Conservation (phyloP, 1,140 invertebrate genomes). For the Zaprionus camerounensis region DNA sequence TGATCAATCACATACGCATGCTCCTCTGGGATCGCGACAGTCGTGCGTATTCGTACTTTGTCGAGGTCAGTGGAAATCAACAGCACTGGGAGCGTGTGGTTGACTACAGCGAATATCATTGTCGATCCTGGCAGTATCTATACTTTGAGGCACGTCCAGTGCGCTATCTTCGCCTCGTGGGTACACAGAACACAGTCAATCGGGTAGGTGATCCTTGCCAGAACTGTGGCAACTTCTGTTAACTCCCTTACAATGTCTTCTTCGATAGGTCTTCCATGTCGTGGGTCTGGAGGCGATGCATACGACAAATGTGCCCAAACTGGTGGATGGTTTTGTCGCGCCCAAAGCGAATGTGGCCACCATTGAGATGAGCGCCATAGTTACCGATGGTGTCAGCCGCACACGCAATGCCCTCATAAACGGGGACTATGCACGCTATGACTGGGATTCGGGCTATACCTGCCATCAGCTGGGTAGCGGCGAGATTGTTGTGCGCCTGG, state of each 20-base stretch:
- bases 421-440: slow-evolving; percentile 96
- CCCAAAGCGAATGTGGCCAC: slow-evolving; percentile 97
- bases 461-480: slow-evolving; percentile 99
- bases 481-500: slow-evolving; percentile 96
- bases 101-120: slow-evolving; percentile 95
- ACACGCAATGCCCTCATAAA: slow-evolving; percentile 97
- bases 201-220: slow-evolving; percentile 86
- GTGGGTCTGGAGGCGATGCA: slow-evolving; percentile 96
- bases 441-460: slow-evolving; percentile 99
- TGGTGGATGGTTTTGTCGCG: slow-evolving; percentile 92
- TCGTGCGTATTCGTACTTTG: slow-evolving; percentile 97
- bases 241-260: neutral
- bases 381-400: slow-evolving; percentile 97
- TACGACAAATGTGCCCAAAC: slow-evolving; percentile 89
- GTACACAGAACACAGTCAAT: slow-evolving; percentile 98
- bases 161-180: slow-evolving; percentile 94
- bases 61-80: slow-evolving; percentile 98
- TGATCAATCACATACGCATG: slow-evolving; percentile 97
- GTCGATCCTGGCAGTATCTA: slow-evolving; percentile 98
- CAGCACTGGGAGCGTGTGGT: slow-evolving; percentile 97
- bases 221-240: neutral
- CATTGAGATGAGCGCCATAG: slow-evolving; percentile 93
- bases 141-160: slow-evolving; percentile 96
- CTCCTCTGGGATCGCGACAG: slow-evolving; percentile 97
- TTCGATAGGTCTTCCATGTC: slow-evolving; percentile 93